Evolutionary conservation across 2,888 invertebrate species (phyloP), one percentile per base, ranked within the genome.

Genomic region (Ichneumoninae sp.): DNA sequence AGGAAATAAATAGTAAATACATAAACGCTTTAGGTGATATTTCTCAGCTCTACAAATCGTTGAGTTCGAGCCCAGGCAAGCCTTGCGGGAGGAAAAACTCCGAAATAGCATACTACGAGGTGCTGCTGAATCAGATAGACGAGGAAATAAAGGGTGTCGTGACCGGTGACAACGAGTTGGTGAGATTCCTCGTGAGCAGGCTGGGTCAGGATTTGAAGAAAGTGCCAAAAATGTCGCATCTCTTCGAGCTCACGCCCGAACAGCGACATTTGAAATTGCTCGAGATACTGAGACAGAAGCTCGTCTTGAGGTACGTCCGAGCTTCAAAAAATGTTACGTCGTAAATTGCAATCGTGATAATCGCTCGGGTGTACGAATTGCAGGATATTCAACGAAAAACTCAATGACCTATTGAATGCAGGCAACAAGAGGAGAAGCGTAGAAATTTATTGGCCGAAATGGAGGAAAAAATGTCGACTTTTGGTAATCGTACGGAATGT

Each of bases 31-130:
- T 63, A 88, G 88, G 87, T 60, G 87, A 88, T 19, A 83, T 88
- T 66, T 87, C 83, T 44, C 81, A 86, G 76, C 71, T 88, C 52
- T 88, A 83, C 69, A 71, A 86, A 71, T 78, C 82, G 52, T 30
- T 89, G 54, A 50, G 71, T 57, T 81, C 71, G 40, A 73, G 70
- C 65, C 10, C 36, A 33, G 83, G 83, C n/a, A 77, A 85, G 19
- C 54, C 86, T n/a, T 85, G 87, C 30, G 87, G 87, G 6, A 75
- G 76, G 70, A 78, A 85, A 36, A 80, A 92, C 85, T 89, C 91
- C 78, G 94, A 94, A 44, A 79, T 94, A 5, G 91, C 93, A 0
- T 94, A 94, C 86, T 94, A 94, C 86, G 93, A 94, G 66, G 91
- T 92, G 3, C 86, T 94, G n/a, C 71, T 94, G 81, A 91, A 92